Evolutionary conservation across 2,113 vertebrate species (phyloP), one percentile per base, ranked within the genome.

Genomic region (Arvicanthis niloticus): DNA sequence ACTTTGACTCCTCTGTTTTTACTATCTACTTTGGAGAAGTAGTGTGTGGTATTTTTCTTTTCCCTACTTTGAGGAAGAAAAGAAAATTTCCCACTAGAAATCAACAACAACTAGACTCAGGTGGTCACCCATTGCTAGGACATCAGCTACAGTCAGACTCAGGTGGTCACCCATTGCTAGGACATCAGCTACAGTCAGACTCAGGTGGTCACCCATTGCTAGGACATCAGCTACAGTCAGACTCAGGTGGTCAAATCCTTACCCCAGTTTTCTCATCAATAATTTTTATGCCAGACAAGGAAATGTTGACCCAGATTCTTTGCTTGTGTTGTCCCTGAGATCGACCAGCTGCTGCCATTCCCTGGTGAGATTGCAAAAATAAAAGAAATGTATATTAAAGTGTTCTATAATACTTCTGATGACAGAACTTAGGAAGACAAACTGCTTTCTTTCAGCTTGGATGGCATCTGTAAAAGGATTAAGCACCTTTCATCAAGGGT

Each of bases 271-370:
- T 99, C 95, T 99, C 99, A 56, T 99, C 99, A 65, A 99, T 98
- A 96, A 99, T 99, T 98, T 99, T 99, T 97, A 99, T 99, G 42
- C 99, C 99, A 22, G 99, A 98, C 93, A 99, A 98, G 60, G 99
- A 99, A 93, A 99, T 99, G 98, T 99, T 99, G 97, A 99, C 95
- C 99, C 99, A 99, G 95, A 99, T 99, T 98, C 99, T 99, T 97
- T 99, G 99, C 95, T 99, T 99, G 98, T 99, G 99, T 48, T 99
- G 99, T 90, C 99, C 99, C 89, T 99, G 99, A 92, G 99, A 99
- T 37, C 99, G 99, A 84, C 99, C 99, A 96, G 99, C 99, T 31
- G 98, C 99, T 0, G 99, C 99, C 99, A 99, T 99, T 80, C 99
- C 99, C 99, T 99, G 93, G 37, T 58, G 82, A 77, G n/a, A 19